Percentiles rank a stretch among this genome's conserved stretches.
phyloP scores from a whole-genome alignment of 1,140 invertebrate genomes.

The Drosophila hydei region DNA sequence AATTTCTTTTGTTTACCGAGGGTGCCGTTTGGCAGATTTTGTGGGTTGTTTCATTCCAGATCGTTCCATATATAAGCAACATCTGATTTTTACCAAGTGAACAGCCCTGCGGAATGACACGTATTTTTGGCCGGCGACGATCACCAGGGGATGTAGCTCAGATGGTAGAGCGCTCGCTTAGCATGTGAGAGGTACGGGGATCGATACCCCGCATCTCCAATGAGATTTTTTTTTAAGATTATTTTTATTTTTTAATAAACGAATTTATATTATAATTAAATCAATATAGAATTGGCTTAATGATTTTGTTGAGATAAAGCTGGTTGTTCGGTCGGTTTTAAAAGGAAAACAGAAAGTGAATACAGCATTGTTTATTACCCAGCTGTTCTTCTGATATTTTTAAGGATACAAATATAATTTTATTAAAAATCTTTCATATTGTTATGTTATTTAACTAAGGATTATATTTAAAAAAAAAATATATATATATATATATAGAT shows the following conservation, averaged over 20 bases:
- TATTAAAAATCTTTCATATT: too few relatives aligned
- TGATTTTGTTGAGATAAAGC: too few relatives aligned
- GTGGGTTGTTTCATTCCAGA: conserved; percentile 29
- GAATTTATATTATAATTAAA: too few relatives aligned
- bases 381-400: too few relatives aligned
- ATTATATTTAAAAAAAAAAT: too few relatives aligned
- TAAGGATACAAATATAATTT: too few relatives aligned
- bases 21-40: conserved; percentile 17
- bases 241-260: not conserved
- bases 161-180: conserved; percentile 94
- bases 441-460: too few relatives aligned
- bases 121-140: not conserved
- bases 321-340: too few relatives aligned
- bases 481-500: too few relatives aligned
- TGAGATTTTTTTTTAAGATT: conserved; percentile 86
- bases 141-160: conserved; percentile 86
- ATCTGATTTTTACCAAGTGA: not conserved
- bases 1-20: conserved; percentile 50
- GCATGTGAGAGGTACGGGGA: conserved; percentile 93
- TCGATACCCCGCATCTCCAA: conserved; percentile 90
- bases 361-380: too few relatives aligned
- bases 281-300: too few relatives aligned
- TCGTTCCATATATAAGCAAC: conserved; percentile 27
- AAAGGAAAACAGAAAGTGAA: too few relatives aligned
- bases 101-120: not conserved